Base-by-base conservation (phyloP, 2,797 vertebrate species). In the Telmatherina bonti region DNA sequence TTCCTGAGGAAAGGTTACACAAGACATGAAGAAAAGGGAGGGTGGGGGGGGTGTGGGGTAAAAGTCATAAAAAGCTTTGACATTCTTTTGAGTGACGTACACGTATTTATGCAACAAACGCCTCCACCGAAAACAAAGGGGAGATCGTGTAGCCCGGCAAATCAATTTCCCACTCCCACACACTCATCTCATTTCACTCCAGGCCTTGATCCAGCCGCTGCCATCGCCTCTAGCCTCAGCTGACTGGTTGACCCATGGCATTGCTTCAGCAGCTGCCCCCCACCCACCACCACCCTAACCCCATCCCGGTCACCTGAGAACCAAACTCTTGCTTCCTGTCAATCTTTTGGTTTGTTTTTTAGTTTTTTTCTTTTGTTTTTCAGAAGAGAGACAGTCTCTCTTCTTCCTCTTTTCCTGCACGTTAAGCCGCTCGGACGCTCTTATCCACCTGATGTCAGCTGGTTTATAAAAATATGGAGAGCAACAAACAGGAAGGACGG, bases 71-170 rank as follows among this genome's bases (percentile, higher is more conserved):
- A 84, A 88, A 76, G 74, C 87, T 90, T 90, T 85, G 85, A 93
- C 92, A 92, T 93, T 93, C 90, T 88, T 90, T 84, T 88, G 88
- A 91, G 87, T 90, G 91, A 92, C 76, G 76, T 91, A 89, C 86
- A 88, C 65, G 84, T 87, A 91, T 93, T 91, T 93, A 94, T 93
- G 91, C 90, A 91, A 89, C 90, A 86, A 88, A 92, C 85, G 72
- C 88, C 90, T 91, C 85, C 86, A 88, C 80, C 78, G 71, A 31
- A 85, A 85, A 85, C 79, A 82, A 74, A 72, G 81, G 85, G 86
- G 83, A 81, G 86, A 71, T 79, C 53, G 74, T 82, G 79, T 59
- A 82, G 84, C 81, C 77, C 24, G 74, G 86, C 83, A 85, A 92
- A 92, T 90, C 90, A 88, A 90, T 93, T 86, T 91, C 84, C 86